Conservation (phyloP, 2,888 invertebrate species). For the Eilema griseolum region DNA sequence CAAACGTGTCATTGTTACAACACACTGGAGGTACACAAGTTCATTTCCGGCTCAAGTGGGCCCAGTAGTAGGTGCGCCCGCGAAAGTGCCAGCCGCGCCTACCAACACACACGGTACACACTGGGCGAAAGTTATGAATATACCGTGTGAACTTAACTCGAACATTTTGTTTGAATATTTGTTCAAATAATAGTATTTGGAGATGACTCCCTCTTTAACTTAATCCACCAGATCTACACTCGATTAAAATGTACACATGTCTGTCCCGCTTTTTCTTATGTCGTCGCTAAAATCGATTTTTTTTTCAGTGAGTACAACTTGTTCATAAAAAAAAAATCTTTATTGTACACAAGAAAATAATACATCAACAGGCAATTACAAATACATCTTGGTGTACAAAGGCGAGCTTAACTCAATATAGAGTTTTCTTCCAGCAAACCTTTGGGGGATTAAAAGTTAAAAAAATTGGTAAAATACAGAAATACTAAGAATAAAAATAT, state of each 20-base stretch:
- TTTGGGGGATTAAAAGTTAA: too few relatives aligned
- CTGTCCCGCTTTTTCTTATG: not conserved
- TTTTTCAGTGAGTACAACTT: too few relatives aligned
- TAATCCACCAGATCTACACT: not conserved
- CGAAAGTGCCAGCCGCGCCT: constrained; percentile 54
- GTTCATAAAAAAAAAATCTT: too few relatives aligned
- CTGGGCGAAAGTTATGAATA: constrained; percentile 30
- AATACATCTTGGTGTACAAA: too few relatives aligned
- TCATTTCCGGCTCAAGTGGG: constrained; percentile 47
- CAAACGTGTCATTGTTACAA: constrained; percentile 38
- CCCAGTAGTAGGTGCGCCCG: constrained; percentile 48
- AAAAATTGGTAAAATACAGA: too few relatives aligned
- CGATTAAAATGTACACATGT: not conserved
- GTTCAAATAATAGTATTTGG: constrained; percentile 6
- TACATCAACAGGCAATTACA: too few relatives aligned
- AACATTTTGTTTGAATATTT: not conserved
- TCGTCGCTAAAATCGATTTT: not conserved
- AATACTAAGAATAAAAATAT: too few relatives aligned
- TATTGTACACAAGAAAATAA: too few relatives aligned
- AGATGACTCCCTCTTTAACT: not conserved
- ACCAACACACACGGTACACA: constrained; percentile 26
- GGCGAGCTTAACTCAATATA: too few relatives aligned
- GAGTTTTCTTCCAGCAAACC: too few relatives aligned
- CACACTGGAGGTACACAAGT: constrained; percentile 31
- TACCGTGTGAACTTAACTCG: not conserved